Evolutionary conservation across 2,113 vertebrate genomes (phyloP).

Genomic region (Ailuropoda melanoleuca): DNA sequence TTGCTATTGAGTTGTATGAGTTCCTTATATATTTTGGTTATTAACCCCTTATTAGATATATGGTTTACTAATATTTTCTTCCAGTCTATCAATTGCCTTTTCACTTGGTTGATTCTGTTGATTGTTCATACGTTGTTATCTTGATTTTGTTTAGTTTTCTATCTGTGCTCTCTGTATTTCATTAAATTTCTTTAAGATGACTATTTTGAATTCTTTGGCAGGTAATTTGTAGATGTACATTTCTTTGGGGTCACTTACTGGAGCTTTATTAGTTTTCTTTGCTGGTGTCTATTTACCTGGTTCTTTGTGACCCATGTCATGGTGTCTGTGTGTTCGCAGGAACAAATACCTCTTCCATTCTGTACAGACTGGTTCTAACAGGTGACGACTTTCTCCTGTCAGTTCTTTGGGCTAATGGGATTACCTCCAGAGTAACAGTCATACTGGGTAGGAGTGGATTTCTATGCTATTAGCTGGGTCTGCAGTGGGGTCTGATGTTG

Average conservation of each 20-base stretch:
- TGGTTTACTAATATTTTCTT: background rate
- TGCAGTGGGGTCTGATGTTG: background rate
- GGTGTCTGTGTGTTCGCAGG: background rate
- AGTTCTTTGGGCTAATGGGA: background rate
- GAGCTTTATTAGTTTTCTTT: background rate
- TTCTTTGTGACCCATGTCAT: background rate
- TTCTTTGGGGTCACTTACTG: background rate
- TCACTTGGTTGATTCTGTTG: background rate
- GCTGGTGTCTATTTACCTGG: background rate
- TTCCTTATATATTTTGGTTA: background rate
- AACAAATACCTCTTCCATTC: background rate
- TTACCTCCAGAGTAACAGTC: background rate
- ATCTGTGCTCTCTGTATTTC: background rate
- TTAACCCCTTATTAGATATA: background rate
- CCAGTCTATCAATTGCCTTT: background rate
- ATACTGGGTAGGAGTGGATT: background rate
- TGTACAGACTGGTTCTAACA: background rate
- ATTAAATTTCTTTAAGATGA: background rate
- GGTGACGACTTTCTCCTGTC: background rate
- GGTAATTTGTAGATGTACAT: background rate
- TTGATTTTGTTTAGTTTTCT: background rate
- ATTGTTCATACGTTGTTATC: background rate
- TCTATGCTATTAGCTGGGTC: background rate
- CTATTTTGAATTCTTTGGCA: background rate
- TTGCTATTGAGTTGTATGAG: background rate